A percentile compares a stretch with the other conserved stretches of the same genome.
Evolutionary conservation across 35 echinoderm and acorn worm species (phyloP).

Genomic region (Lytechinus pictus): DNA sequence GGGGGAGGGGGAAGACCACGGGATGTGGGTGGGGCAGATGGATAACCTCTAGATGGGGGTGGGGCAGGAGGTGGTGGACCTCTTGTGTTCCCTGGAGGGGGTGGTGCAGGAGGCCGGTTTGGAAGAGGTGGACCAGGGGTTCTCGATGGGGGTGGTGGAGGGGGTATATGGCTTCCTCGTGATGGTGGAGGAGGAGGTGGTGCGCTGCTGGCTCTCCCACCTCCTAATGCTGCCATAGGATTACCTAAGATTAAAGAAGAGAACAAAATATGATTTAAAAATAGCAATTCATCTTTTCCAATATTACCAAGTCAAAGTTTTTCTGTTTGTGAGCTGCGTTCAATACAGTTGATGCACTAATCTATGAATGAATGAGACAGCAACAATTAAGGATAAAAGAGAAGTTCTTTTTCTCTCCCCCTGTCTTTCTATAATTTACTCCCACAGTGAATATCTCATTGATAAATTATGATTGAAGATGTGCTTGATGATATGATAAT

Average conservation of each 20-base stretch:
- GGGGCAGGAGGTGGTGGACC: constrained; percentile 64
- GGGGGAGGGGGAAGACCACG: constrained; percentile 61
- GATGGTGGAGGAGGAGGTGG: constrained; percentile 66
- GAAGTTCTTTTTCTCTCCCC: too few species aligned
- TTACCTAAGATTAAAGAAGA: background rate
- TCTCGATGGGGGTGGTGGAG: constrained; percentile 58
- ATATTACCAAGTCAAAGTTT: background rate
- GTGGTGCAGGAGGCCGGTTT: constrained; percentile 48
- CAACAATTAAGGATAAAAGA: too few species aligned
- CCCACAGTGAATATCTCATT: background rate
- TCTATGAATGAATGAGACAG: too few species aligned
- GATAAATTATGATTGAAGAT: background rate
- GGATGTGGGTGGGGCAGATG: constrained; percentile 51
- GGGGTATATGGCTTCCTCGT: constrained; percentile 33
- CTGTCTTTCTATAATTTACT: background rate
- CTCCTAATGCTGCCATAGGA: background rate
- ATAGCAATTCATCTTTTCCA: background rate
- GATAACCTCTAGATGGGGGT: constrained; percentile 41
- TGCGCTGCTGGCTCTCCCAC: background rate
- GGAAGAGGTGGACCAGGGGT: constrained; percentile 52
- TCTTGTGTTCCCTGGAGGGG: constrained; percentile 48
- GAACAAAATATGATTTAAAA: background rate
- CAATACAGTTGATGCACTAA: too few species aligned
- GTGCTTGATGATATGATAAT: background rate
- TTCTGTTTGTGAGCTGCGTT: too few species aligned